These are phyloP conservation scores for Globia sparganii DNA, from an alignment of 2,888 invertebrate species.

Conservation along the genomic window DNA sequence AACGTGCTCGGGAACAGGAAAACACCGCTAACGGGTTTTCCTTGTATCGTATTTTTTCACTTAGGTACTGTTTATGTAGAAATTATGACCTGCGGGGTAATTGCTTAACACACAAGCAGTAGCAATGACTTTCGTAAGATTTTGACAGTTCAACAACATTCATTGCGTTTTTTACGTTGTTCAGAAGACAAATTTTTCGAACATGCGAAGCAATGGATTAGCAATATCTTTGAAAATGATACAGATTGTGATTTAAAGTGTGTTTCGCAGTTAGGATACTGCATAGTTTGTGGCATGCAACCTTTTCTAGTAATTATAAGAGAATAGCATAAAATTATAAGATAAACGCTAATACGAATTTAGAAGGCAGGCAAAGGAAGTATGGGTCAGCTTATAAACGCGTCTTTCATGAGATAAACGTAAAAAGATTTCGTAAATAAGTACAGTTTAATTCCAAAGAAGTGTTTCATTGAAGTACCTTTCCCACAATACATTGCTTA, in stretches of 20 bases:
- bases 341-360: neutral
- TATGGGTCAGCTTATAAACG: neutral
- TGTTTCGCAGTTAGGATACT: too few relatives aligned
- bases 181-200: neutral
- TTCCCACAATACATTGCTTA: neutral
- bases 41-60: neutral
- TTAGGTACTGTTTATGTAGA: neutral
- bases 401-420: neutral
- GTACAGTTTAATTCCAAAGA: neutral
- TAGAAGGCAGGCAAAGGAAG: neutral
- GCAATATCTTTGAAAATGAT: neutral
- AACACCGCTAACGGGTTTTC: neutral
- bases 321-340: neutral
- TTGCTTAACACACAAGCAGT: neutral
- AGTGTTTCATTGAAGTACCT: neutral
- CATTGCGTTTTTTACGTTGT: neutral
- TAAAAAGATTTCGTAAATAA: neutral
- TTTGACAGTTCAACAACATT: neutral
- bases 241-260: too few relatives aligned
- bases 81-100: neutral
- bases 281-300: neutral
- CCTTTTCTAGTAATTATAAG: neutral
- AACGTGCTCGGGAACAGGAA: conserved; percentile 15
- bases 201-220: neutral
- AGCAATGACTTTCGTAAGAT: neutral